Evolutionary conservation across 2,888 invertebrate genomes (phyloP).

Genomic region (Mimumesa dahlbomi): DNA sequence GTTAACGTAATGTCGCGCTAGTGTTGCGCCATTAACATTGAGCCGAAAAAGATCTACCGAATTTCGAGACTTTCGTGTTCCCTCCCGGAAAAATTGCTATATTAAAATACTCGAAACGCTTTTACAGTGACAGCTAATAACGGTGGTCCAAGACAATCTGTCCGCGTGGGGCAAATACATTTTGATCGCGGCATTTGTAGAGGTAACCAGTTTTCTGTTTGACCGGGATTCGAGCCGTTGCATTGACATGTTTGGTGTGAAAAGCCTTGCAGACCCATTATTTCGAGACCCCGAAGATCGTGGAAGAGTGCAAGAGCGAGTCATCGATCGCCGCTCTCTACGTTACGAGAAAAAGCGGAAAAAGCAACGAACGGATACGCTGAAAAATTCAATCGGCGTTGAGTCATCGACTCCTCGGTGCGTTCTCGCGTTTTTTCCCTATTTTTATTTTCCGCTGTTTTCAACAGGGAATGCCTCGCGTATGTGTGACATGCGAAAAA

Average conservation of each 20-base stretch:
- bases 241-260: slow-evolving; percentile 43
- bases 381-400: slow-evolving; percentile 40
- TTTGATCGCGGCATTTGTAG: slow-evolving; percentile 22
- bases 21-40: no score
- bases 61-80: no score
- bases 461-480: no score
- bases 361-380: slow-evolving; percentile 18
- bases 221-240: slow-evolving; percentile 36
- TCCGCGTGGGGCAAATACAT: slow-evolving; percentile 14
- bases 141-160: slow-evolving; percentile 4
- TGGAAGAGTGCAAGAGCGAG: slow-evolving; percentile 46
- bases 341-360: background rate
- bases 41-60: no score
- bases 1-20: no score
- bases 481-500: no score
- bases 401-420: no score
- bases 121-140: slow-evolving; percentile 39
- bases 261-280: slow-evolving; percentile 34
- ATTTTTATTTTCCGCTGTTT: background rate
- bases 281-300: slow-evolving; percentile 43
- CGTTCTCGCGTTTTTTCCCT: no score
- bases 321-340: slow-evolving; percentile 23
- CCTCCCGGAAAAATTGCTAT: no score
- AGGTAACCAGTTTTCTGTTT: slow-evolving; percentile 45
- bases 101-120: slow-evolving; percentile 15